These are phyloP conservation scores for Listronotus bonariensis DNA, from an alignment of 1,140 invertebrate genomes.

Conservation along the genomic window DNA sequence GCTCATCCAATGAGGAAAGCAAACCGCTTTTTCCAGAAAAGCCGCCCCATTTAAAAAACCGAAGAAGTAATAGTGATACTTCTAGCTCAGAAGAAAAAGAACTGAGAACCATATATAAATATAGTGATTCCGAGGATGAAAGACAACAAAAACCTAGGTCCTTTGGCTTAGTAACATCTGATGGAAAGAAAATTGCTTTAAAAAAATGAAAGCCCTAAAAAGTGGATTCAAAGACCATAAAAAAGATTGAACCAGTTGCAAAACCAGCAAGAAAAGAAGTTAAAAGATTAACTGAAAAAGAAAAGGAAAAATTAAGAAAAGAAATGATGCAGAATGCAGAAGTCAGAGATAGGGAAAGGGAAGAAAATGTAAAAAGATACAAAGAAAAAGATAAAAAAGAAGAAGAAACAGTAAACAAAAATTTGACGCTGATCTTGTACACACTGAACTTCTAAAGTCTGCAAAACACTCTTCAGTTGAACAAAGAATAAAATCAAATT, in stretches of 20 bases:
- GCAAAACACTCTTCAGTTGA: constrained; percentile 70
- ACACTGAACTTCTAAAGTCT: constrained; percentile 70
- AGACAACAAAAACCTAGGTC: constrained; percentile 36
- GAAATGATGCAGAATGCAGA: constrained; percentile 85
- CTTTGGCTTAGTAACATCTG: constrained; percentile 58
- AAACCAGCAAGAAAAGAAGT: constrained; percentile 41
- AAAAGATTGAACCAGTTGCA: constrained; percentile 39
- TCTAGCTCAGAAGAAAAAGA: constrained; percentile 17
- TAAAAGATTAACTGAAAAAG: constrained; percentile 65
- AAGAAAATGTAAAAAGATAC: constrained; percentile 67
- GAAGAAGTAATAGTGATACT: background rate
- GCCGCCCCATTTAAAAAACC: background rate
- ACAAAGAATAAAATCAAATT: constrained; percentile 77
- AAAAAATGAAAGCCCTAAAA: constrained; percentile 24
- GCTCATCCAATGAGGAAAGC: constrained; percentile 3
- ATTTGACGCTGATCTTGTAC: constrained; percentile 60
- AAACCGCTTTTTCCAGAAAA: constrained; percentile 8
- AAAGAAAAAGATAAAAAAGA: constrained; percentile 67
- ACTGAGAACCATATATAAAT: constrained; percentile 3
- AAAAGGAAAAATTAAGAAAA: constrained; percentile 70
- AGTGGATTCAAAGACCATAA: constrained; percentile 13
- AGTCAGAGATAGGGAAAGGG: constrained; percentile 71
- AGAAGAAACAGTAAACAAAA: constrained; percentile 56
- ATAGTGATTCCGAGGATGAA: constrained; percentile 38
- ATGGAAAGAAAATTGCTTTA: constrained; percentile 56